Base-by-base conservation (phyloP, 2,797 vertebrate species). In the Argentina silus region DNA sequence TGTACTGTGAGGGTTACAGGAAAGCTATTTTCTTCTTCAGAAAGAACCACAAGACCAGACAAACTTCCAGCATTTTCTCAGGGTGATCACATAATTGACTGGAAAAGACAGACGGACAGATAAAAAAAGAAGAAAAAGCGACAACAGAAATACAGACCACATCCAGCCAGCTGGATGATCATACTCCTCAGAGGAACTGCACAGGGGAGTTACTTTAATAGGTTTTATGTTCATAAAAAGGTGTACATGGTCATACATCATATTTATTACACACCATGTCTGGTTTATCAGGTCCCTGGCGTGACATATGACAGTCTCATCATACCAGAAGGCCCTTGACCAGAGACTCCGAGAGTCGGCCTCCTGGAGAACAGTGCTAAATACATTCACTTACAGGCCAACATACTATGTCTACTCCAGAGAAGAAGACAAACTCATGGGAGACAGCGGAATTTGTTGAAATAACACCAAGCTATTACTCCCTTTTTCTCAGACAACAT, bases 21-120 rank as follows among this genome's bases (percentile, higher is more conserved):
- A 55, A 77, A 83, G 80, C 62, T n/a, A 0, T 69, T 81, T 81
- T 87, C 5, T 50, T 71, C 73, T 78, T 73, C 70, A 70, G 72
- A 67, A 21, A 67, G 21, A 82, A 69, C 67, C 59, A 84, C 70
- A 67, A 3, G 66, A 67, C 12, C 68, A n/a, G 83, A 86, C 75
- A 67, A 4, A 15, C 65, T 62, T 80, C 71, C 70, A 70, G 45
- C 73, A 65, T 84, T 78, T 86, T 84, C 82, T 83, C 78, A 76
- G 75, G 67, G 47, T 51, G 79, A 86, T 86, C 81, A 67, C 80
- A 81, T 73, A 42, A 56, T 84, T 81, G 36, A 78, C 74, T 51
- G 73, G 76, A 47, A 78, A 83, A 85, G 68, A 73, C 78, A 87
- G 77, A 89, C 48, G 81, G 85, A 85, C 73, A 23, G 60, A 14